These are phyloP conservation scores for Champsocephalus esox DNA, from an alignment of 2,797 vertebrate species.

Conservation along the genomic window DNA sequence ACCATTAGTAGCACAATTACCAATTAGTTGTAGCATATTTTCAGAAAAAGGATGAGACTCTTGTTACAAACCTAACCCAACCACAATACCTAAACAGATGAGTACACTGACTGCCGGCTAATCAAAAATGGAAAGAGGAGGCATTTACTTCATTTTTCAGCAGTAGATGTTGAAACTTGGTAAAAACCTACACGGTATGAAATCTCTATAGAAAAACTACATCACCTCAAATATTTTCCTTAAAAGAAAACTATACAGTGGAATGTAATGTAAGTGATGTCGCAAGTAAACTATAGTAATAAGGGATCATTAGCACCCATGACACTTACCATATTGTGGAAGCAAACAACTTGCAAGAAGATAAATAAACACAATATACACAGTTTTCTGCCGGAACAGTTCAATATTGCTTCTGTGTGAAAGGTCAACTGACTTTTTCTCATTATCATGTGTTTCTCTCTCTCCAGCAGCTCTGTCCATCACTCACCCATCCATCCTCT, in stretches of 20 bases:
- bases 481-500: conserved; percentile 61
- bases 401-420: conserved; percentile 58
- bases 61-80: too few relatives aligned
- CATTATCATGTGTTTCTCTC: conserved; percentile 68
- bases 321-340: background rate
- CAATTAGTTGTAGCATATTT: too few relatives aligned
- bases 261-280: background rate
- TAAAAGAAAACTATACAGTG: background rate
- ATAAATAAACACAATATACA: background rate
- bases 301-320: background rate
- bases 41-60: too few relatives aligned
- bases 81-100: too few relatives aligned
- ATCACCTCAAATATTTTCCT: background rate
- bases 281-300: background rate
- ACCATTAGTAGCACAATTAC: too few relatives aligned
- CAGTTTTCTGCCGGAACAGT: conserved; percentile 32
- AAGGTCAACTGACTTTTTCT: conserved; percentile 61
- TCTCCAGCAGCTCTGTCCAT: conserved; percentile 70
- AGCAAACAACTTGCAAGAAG: background rate
- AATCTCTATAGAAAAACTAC: too few relatives aligned
- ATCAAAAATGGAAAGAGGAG: too few relatives aligned
- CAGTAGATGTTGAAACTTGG: too few relatives aligned
- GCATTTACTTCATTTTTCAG: too few relatives aligned
- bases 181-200: too few relatives aligned
- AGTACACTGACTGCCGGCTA: too few relatives aligned